phyloP scores from a whole-genome alignment of 2,797 vertebrate species.

The Poeciliopsis infans region DNA sequence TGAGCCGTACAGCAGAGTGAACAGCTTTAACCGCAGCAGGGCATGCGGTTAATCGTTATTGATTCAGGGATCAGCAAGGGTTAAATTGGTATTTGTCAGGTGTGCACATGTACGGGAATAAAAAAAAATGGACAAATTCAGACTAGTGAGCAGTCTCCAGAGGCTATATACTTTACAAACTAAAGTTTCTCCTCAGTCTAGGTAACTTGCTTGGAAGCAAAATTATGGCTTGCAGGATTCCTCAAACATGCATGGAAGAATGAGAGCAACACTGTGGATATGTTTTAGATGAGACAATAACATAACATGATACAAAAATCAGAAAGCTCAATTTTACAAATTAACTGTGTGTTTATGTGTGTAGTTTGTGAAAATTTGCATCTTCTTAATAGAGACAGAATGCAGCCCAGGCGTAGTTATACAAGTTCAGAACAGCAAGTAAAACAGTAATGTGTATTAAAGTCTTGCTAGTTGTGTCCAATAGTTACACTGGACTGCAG shows the following conservation, averaged over 20 bases:
- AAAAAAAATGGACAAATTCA: background rate
- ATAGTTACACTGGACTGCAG: background rate
- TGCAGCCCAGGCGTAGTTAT: background rate
- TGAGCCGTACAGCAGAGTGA: slow-evolving; percentile 22
- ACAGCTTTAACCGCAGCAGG: slow-evolving; percentile 36
- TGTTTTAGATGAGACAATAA: no score
- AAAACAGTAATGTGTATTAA: background rate
- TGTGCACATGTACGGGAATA: slow-evolving; percentile 4
- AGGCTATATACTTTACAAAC: background rate
- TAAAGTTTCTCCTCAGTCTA: background rate
- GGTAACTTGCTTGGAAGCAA: background rate
- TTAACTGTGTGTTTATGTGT: no score
- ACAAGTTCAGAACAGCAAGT: background rate
- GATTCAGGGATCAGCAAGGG: slow-evolving; percentile 37
- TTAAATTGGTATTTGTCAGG: slow-evolving; percentile 8
- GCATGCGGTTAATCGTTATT: slow-evolving; percentile 40
- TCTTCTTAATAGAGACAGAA: background rate
- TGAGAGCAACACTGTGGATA: no score
- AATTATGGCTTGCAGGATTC: background rate
- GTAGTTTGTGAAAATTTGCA: no score
- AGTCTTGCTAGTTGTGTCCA: background rate
- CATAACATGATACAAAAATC: no score
- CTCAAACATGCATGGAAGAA: no score
- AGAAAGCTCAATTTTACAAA: no score
- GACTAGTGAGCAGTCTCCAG: background rate